Base-by-base conservation (phyloP, 1,140 invertebrate species). In the Trichoplusia ni region DNA sequence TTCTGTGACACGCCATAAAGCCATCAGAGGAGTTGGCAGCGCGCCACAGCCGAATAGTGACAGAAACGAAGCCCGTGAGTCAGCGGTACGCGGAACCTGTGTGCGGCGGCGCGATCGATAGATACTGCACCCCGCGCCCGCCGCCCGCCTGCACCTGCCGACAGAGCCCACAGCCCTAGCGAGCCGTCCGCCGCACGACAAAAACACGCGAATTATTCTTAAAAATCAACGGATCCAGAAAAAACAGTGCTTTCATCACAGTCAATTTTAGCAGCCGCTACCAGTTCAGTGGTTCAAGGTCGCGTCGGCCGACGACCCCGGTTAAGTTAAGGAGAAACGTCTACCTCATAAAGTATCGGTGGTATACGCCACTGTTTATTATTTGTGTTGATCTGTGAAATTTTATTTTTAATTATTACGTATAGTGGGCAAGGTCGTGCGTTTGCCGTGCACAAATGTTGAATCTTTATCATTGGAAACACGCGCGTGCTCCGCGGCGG, bases 361-460 rank as follows among this genome's bases (percentile, higher is more conserved):
- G 42, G 46, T 18, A 74, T 71, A 71, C 62, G 37, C 61, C 60
- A 59, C 58, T 77, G 74, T 75, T 78, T 80, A 74, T 77, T 70
- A 66, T 77, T 66, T 73, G 71, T 75, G 69, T 67, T 67, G 56
- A 51, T 46, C 19, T 46, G 73, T 54, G 69, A 67, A 72, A 71
- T 77, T 71, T 82, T 87, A 86, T 84, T 88, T 84, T 84, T 86
- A 81, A 83, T 84, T 78, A 85, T 85, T 84, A 82, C 82, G 79
- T 58, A 27, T 76, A 75, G 73, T 77, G 70, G 58, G 73, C 82
- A 83, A 84, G 84, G 81, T 69, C 79, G 75, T 72, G 71, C 64
- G 56, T 71, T 71, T 64, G 73, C 68, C 53, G 73, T 79, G 75
- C 68, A 77, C 82, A 82, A 85, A 88, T 89, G 86, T 80, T 68